A percentile compares a stretch with the other conserved stretches of the same genome.
Conservation (phyloP, 2,888 invertebrate species). For the Noctua fimbriata region DNA sequence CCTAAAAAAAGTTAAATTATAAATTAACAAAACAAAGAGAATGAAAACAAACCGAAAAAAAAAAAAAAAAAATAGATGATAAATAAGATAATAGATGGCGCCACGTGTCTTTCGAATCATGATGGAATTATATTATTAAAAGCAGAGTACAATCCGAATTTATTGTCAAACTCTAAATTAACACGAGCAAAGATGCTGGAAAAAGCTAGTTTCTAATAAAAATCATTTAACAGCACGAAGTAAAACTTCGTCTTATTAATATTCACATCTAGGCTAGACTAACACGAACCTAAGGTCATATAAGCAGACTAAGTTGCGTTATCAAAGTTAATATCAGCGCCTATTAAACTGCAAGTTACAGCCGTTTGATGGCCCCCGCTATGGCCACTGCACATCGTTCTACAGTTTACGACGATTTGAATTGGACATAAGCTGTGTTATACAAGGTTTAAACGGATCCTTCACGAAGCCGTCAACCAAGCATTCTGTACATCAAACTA, state of each 20-base stretch:
- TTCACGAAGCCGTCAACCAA: not conserved
- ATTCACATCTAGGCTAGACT: not conserved
- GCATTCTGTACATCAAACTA: not conserved
- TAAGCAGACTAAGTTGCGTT: not conserved
- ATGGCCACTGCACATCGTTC: not conserved
- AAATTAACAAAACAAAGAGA: too few relatives aligned
- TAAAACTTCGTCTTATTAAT: not conserved
- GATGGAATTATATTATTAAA: too few relatives aligned
- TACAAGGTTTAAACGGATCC: not conserved
- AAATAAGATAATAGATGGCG: too few relatives aligned
- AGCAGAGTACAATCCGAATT: too few relatives aligned
- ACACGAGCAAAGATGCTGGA: too few relatives aligned
- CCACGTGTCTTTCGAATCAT: too few relatives aligned
- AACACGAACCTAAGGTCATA: not conserved
- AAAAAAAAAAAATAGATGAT: too few relatives aligned
- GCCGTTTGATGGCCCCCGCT: not conserved
- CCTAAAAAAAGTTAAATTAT: too few relatives aligned
- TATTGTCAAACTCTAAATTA: too few relatives aligned
- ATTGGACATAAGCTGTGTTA: constrained; percentile 12
- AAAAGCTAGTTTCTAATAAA: too few relatives aligned
- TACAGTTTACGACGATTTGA: constrained; percentile 13
- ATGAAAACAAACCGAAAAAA: too few relatives aligned
- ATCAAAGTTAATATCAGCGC: constrained; percentile 3
- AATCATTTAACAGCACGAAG: not conserved
- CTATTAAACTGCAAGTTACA: constrained; percentile 15